Conservation (phyloP, 2,888 invertebrate species). For the Stenodera caucasica region DNA sequence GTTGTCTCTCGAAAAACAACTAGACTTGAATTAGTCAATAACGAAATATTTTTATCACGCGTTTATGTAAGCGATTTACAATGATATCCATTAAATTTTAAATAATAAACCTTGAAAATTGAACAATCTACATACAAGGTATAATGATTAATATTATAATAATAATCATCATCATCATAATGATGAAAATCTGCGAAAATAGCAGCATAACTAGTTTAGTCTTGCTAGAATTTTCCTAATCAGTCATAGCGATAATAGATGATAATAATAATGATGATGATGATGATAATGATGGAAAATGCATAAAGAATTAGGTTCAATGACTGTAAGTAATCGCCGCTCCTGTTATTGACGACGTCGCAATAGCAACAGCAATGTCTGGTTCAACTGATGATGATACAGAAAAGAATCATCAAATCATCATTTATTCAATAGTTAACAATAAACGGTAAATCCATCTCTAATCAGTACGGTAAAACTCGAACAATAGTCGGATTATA, state of each 20-base stretch:
- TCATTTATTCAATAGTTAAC: no score
- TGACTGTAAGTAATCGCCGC: background rate
- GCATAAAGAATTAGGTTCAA: background rate
- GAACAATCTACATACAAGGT: background rate
- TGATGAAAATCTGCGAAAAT: no score
- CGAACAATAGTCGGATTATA: no score
- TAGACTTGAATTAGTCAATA: slow-evolving; percentile 24
- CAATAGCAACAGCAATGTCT: background rate
- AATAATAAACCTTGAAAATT: slow-evolving; percentile 29
- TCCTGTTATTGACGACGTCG: background rate
- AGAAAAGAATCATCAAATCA: background rate
- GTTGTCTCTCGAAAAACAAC: slow-evolving; percentile 19
- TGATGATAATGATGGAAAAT: background rate
- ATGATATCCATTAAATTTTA: slow-evolving; percentile 27
- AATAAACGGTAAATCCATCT: no score
- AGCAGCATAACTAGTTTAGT: no score
- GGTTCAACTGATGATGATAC: background rate
- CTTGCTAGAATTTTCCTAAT: no score
- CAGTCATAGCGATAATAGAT: no score
- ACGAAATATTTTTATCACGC: slow-evolving; percentile 31
- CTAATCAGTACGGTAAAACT: no score
- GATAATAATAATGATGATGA: background rate
- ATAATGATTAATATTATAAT: no score
- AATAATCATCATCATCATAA: background rate
- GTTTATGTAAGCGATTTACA: slow-evolving; percentile 30